These are phyloP conservation scores for Leptopilina boulardi DNA, from an alignment of 1,140 invertebrate species.

Conservation along the genomic window DNA sequence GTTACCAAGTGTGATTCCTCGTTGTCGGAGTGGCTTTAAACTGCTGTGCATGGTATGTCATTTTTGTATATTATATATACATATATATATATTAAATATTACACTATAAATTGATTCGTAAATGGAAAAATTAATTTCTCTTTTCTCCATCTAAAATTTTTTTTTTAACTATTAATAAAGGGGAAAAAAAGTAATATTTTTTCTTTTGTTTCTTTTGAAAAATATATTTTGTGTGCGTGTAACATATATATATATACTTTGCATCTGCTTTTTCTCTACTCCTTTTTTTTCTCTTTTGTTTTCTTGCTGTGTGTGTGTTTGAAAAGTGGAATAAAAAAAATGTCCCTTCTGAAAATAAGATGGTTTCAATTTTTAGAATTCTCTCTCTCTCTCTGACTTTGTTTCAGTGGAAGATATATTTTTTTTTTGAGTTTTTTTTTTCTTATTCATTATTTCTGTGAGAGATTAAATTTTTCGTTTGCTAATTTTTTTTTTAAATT, in stretches of 20 bases:
- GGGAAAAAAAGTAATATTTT: no score
- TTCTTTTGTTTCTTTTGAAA: not conserved
- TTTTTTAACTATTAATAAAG: no score
- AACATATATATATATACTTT: conserved; percentile 9
- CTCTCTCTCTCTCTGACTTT: not conserved
- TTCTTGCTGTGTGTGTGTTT: not conserved
- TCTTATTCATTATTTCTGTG: no score
- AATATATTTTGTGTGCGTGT: not conserved
- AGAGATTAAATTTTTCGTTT: no score
- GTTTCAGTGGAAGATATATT: no score
- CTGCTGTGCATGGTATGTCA: conserved; percentile 33
- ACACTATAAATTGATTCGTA: conserved; percentile 6
- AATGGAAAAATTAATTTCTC: no score
- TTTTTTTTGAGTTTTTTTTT: no score
- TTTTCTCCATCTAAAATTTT: no score
- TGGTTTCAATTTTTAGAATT: not conserved
- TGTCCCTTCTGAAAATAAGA: not conserved
- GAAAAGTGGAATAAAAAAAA: not conserved
- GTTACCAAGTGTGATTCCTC: conserved; percentile 18
- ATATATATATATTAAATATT: no score
- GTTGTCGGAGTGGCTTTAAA: conserved; percentile 22
- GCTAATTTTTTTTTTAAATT: no score
- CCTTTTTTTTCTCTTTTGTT: conserved; percentile 2
- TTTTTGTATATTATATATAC: not conserved
- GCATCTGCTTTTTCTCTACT: not conserved